Conservation (phyloP, 2,797 vertebrate genomes). For the Psittacula derbiana region DNA sequence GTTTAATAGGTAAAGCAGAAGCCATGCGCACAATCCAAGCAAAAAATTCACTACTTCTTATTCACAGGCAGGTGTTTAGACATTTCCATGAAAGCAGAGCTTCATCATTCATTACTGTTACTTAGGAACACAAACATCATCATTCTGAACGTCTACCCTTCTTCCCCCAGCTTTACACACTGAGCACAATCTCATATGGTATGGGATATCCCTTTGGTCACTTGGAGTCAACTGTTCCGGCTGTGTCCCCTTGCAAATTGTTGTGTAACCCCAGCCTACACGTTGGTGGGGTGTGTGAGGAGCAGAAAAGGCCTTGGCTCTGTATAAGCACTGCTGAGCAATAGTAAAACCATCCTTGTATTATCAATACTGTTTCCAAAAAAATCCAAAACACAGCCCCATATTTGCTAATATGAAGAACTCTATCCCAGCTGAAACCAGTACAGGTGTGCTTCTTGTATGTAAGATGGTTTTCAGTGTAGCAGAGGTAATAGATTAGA, state of each 20-base stretch:
- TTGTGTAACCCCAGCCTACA: no score
- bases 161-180: neutral
- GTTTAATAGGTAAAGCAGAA: neutral
- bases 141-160: neutral
- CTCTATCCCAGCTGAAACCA: neutral
- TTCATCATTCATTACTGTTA: neutral
- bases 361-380: neutral
- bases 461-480: neutral
- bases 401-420: neutral
- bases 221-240: neutral
- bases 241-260: neutral
- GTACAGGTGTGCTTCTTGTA: neutral
- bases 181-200: neutral
- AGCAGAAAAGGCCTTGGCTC: neutral
- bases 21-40: neutral
- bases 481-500: neutral
- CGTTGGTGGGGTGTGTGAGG: rapidly evolving
- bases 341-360: neutral
- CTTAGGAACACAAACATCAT: neutral
- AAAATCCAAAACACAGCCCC: neutral
- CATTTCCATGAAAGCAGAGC: neutral
- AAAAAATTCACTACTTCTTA: neutral
- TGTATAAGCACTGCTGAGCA: neutral
- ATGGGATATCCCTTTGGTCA: neutral
- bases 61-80: neutral